Conservation (phyloP, 2,888 invertebrate genomes). For the Troides oblongomaculatus region DNA sequence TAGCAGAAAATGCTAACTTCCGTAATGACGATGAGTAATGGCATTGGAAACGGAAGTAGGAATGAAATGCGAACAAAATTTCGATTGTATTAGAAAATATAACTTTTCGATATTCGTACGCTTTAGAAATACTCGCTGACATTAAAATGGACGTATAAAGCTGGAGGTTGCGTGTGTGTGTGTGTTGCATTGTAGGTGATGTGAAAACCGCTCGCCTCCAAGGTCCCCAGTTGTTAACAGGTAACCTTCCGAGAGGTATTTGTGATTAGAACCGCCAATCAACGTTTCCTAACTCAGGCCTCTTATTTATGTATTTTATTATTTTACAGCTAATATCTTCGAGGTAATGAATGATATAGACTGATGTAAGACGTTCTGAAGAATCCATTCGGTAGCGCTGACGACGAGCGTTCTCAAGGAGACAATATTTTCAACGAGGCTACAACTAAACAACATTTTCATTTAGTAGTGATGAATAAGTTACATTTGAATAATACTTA, state of each 20-base stretch:
- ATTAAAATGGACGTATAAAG: slow-evolving; percentile 29
- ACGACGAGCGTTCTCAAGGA: slow-evolving; percentile 19
- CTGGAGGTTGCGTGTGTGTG: slow-evolving; percentile 31
- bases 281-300: slow-evolving; percentile 39
- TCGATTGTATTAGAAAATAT: slow-evolving; percentile 2
- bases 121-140: slow-evolving; percentile 24
- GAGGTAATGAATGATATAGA: slow-evolving; percentile 25
- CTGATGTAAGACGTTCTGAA: slow-evolving; percentile 25
- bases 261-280: slow-evolving; percentile 57
- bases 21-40: too few species aligned
- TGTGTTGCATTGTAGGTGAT: slow-evolving; percentile 39
- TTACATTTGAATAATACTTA: too few species aligned
- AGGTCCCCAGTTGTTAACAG: slow-evolving; percentile 44
- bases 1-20: too few species aligned
- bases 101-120: slow-evolving; percentile 16
- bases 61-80: background rate
- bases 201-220: slow-evolving; percentile 50
- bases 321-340: slow-evolving; percentile 28
- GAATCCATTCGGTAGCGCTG: slow-evolving; percentile 12
- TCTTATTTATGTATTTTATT: slow-evolving; percentile 34
- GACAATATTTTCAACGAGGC: slow-evolving; percentile 19
- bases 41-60: too few species aligned
- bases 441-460: background rate
- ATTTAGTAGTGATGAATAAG: background rate
- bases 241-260: slow-evolving; percentile 55